Percentiles rank a stretch among this genome's conserved stretches.
Evolutionary conservation across 2,888 invertebrate genomes (phyloP).

Genomic region (Scotopteryx bipunctaria): DNA sequence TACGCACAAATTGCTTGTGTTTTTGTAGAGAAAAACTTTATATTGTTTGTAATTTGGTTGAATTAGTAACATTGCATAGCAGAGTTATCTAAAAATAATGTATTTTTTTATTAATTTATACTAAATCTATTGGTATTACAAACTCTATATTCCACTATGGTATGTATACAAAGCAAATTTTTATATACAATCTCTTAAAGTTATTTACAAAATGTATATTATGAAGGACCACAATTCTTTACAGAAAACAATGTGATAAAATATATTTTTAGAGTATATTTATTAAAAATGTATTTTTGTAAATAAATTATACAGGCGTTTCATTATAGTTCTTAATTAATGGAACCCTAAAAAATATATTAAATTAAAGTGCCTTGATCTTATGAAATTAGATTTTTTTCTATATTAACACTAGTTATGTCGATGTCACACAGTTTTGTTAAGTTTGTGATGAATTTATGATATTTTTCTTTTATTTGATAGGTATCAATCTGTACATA

Average conservation of each 20-base stretch:
- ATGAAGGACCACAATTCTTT: slow-evolving; percentile 68
- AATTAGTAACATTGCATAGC: slow-evolving; percentile 5
- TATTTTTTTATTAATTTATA: not conserved
- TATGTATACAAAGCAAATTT: slow-evolving; percentile 23
- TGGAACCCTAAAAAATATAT: slow-evolving; percentile 28
- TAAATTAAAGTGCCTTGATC: slow-evolving; percentile 62
- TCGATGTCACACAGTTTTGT: slow-evolving; percentile 54
- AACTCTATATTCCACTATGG: slow-evolving; percentile 22
- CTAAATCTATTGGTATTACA: no score
- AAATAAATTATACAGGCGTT: slow-evolving; percentile 40
- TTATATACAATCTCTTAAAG: slow-evolving; percentile 14
- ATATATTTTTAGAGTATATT: slow-evolving; percentile 69
- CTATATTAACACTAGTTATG: slow-evolving; percentile 66
- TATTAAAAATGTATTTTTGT: slow-evolving; percentile 44
- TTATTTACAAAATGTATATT: slow-evolving; percentile 40
- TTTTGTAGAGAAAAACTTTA: slow-evolving; percentile 6
- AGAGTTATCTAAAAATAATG: not conserved
- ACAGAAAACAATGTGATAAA: slow-evolving; percentile 68
- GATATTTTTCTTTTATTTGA: slow-evolving; percentile 18
- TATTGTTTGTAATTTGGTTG: slow-evolving; percentile 1
- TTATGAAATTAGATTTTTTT: slow-evolving; percentile 47
- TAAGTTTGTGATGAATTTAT: slow-evolving; percentile 68
- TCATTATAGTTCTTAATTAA: slow-evolving; percentile 1
- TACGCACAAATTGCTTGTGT: slow-evolving; percentile 2
- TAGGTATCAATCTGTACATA: slow-evolving; percentile 17